These are phyloP conservation scores for Eudemis profundana DNA, from an alignment of 2,888 invertebrate species.

Conservation along the genomic window DNA sequence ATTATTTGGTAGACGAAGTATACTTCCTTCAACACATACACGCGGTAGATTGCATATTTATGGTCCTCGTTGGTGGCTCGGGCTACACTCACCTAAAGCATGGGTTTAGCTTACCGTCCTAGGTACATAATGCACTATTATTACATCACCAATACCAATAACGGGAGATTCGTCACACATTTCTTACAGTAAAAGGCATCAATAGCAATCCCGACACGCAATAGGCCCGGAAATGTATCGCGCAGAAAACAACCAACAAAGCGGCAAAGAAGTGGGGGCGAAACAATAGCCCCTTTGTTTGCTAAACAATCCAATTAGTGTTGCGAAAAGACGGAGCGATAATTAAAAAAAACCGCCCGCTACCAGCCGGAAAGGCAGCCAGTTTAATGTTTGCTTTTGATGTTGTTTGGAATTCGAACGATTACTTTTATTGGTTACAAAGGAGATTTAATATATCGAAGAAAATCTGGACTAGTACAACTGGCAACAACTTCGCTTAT, in stretches of 20 bases:
- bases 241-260: conserved; percentile 40
- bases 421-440: conserved; percentile 19
- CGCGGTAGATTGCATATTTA: too few species aligned
- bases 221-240: conserved; percentile 35
- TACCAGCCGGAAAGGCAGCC: not conserved
- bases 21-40: too few species aligned
- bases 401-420: conserved; percentile 10
- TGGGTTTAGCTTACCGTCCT: too few species aligned
- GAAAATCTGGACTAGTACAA: too few species aligned
- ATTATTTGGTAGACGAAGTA: too few species aligned
- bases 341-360: conserved; percentile 35
- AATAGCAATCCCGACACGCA: conserved; percentile 27
- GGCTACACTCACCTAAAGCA: too few species aligned
- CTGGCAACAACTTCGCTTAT: too few species aligned
- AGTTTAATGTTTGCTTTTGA: conserved; percentile 24
- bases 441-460: too few species aligned
- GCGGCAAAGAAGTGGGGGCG: conserved; percentile 29
- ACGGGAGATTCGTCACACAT: too few species aligned
- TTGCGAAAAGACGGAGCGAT: conserved; percentile 38
- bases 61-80: too few species aligned
- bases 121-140: too few species aligned
- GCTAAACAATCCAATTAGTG: conserved; percentile 46
- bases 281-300: conserved; percentile 43
- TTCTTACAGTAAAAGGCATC: not conserved
- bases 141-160: too few species aligned